phyloP scores from a whole-genome alignment of 2,888 invertebrate genomes.

The Meganola albula region DNA sequence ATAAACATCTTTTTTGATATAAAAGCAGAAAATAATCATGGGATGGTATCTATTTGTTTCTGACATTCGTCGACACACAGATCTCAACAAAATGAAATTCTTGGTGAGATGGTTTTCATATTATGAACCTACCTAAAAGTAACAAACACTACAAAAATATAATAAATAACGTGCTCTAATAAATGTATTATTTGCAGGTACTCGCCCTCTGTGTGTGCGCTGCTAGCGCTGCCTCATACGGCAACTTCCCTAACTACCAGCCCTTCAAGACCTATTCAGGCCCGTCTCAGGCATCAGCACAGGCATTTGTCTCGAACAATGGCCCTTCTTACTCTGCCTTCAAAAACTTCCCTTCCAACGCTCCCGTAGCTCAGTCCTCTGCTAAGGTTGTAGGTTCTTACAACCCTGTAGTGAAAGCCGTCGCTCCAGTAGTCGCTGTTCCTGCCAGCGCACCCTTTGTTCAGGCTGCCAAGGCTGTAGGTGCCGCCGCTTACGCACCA shows the following conservation, averaged over 20 bases:
- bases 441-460: too few species aligned
- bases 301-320: too few species aligned
- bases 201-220: constrained; percentile 42
- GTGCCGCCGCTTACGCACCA: neutral
- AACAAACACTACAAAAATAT: too few species aligned
- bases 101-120: constrained; percentile 39
- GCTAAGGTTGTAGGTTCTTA: too few species aligned
- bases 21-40: constrained; percentile 30
- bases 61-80: constrained; percentile 32
- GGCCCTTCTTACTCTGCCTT: too few species aligned
- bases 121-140: too few species aligned
- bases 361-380: too few species aligned
- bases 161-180: neutral
- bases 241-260: constrained; percentile 2
- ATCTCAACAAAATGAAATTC: constrained; percentile 50
- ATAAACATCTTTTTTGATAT: constrained; percentile 32
- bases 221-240: constrained; percentile 33
- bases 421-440: too few species aligned
- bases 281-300: neutral
- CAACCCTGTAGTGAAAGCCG: too few species aligned
- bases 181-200: constrained; percentile 22
- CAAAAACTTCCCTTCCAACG: too few species aligned
- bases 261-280: too few species aligned
- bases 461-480: constrained; percentile 1
- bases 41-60: constrained; percentile 37